Conservation (phyloP, 2,113 vertebrate species). For the Caloenas nicobarica region DNA sequence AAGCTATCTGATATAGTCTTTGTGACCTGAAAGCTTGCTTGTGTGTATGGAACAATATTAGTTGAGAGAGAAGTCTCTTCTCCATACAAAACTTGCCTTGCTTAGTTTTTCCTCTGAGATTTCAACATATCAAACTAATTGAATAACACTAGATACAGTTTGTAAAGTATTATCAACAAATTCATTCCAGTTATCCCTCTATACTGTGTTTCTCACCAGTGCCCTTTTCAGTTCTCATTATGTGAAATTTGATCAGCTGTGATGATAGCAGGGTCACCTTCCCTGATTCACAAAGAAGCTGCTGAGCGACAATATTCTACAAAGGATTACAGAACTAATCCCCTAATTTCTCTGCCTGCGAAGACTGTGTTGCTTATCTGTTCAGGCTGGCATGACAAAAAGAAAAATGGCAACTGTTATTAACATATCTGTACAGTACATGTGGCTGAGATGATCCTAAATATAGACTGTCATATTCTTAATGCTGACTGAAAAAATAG, state of each 20-base stretch:
- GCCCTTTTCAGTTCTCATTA: slow-evolving; percentile 30
- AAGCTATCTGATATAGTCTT: not conserved
- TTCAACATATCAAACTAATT: not conserved
- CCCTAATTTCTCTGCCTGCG: not conserved
- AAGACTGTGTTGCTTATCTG: not conserved
- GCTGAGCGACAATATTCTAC: not conserved
- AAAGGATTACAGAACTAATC: slow-evolving; percentile 37
- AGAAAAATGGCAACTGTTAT: not conserved
- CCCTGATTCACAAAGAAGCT: slow-evolving; percentile 1
- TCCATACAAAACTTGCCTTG: not conserved
- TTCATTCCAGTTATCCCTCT: not conserved
- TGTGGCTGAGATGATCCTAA: not conserved
- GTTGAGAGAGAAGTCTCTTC: not conserved
- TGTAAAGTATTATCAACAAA: not conserved
- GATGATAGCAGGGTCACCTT: slow-evolving; percentile 26
- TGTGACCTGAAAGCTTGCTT: not conserved
- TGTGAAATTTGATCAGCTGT: slow-evolving; percentile 38
- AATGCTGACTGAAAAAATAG: not conserved
- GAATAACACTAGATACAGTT: not conserved
- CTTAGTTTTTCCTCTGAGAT: not conserved
- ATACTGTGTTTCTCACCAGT: not conserved
- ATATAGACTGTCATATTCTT: not conserved
- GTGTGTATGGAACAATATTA: not conserved
- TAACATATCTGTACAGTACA: not conserved
- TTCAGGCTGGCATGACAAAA: slow-evolving; percentile 2